phyloP scores from a whole-genome alignment of 2,113 vertebrate genomes.

The Phyllostomus hastatus region DNA sequence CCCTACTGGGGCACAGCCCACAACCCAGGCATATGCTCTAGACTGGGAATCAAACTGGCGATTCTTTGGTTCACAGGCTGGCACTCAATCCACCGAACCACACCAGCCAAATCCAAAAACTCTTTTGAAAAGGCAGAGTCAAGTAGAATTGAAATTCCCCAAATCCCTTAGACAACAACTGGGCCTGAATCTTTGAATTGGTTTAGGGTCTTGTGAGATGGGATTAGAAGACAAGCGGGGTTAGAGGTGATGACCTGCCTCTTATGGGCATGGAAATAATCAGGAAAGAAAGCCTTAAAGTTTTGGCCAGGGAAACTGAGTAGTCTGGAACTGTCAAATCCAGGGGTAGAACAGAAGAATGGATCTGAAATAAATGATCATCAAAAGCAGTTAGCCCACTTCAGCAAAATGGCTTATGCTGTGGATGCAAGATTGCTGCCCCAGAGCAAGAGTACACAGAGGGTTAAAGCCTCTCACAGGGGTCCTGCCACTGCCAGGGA shows the following conservation, averaged over 20 bases:
- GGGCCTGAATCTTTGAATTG: not conserved
- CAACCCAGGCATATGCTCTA: too few relatives aligned
- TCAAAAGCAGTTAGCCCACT: not conserved
- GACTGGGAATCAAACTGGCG: too few relatives aligned
- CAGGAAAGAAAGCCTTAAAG: not conserved
- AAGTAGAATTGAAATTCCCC: not conserved
- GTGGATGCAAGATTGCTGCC: not conserved
- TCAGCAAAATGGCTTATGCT: not conserved
- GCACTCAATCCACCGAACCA: too few relatives aligned
- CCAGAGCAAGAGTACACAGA: not conserved
- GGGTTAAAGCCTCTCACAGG: not conserved
- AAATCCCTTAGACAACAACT: not conserved
- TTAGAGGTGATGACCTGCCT: not conserved
- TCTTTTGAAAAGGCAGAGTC: not conserved
- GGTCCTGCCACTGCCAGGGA: not conserved
- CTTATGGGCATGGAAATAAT: not conserved
- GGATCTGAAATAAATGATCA: constrained; percentile 73
- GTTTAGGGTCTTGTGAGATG: not conserved
- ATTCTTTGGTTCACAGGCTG: too few relatives aligned
- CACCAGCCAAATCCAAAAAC: too few relatives aligned
- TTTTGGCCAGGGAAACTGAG: not conserved
- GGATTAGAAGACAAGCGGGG: not conserved
- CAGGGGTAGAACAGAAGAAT: constrained; percentile 29
- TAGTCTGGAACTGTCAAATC: constrained; percentile 55
- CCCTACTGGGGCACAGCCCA: too few relatives aligned